phyloP scores from a whole-genome alignment of 1,140 invertebrate species.

The Eupristina koningsbergeri region DNA sequence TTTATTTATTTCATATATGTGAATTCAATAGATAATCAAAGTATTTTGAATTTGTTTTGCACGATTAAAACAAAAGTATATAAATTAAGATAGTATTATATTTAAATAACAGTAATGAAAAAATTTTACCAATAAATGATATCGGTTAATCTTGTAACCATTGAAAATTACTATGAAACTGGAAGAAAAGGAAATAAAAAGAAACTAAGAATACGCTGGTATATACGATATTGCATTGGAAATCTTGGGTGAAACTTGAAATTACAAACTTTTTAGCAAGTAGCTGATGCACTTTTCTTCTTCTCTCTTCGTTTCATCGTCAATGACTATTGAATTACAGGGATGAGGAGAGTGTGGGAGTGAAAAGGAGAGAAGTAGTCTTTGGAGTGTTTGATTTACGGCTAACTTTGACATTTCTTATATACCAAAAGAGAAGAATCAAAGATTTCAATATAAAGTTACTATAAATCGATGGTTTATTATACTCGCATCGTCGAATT shows the following conservation, averaged over 20 bases:
- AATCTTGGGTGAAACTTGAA: slow-evolving; percentile 26
- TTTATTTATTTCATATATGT: no score
- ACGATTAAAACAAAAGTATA: no score
- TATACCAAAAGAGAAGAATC: slow-evolving; percentile 16
- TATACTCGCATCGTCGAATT: slow-evolving; percentile 43
- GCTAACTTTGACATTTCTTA: not conserved
- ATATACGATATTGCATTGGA: slow-evolving; percentile 8
- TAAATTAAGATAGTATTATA: no score
- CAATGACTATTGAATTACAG: slow-evolving; percentile 41
- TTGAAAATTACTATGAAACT: not conserved
- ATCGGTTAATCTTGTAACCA: not conserved
- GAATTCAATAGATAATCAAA: no score
- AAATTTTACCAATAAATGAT: not conserved
- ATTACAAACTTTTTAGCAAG: slow-evolving; percentile 41
- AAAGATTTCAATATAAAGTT: slow-evolving; percentile 46
- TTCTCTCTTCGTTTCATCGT: not conserved
- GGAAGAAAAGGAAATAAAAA: not conserved
- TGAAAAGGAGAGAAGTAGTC: not conserved
- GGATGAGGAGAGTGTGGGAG: not conserved
- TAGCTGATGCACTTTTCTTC: slow-evolving; percentile 15
- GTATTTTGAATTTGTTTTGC: no score
- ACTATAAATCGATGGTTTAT: slow-evolving; percentile 47
- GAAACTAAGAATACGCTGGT: slow-evolving; percentile 15
- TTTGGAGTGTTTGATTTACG: slow-evolving; percentile 45
- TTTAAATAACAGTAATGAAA: not conserved